Percentiles rank a stretch among this genome's conserved stretches.
Evolutionary conservation across 2,888 invertebrate genomes (phyloP).

Genomic region (Ormyrus thymus): DNA sequence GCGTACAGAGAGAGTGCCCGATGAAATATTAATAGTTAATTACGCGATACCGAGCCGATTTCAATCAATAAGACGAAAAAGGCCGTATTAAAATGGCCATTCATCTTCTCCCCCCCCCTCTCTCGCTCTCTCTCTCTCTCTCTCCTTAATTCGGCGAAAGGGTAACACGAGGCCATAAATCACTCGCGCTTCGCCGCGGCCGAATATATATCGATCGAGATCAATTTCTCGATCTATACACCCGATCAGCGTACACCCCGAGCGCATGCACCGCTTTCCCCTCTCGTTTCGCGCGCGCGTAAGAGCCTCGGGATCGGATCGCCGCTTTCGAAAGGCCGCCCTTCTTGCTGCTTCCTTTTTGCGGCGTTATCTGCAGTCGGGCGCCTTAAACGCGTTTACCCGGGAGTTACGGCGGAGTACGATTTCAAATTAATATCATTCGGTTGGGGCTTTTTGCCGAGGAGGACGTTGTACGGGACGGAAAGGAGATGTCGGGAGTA

Average conservation of each 20-base stretch:
- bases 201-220: slow-evolving; percentile 4
- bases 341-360: too few species aligned
- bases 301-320: too few species aligned
- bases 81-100: slow-evolving; percentile 30
- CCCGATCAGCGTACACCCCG: neutral
- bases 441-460: too few species aligned
- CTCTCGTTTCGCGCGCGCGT: neutral
- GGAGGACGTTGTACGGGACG: too few species aligned
- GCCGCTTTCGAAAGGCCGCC: too few species aligned
- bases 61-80: slow-evolving; percentile 43
- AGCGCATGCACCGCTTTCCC: neutral
- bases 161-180: slow-evolving; percentile 35
- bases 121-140: slow-evolving; percentile 14
- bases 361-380: too few species aligned
- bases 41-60: slow-evolving; percentile 46
- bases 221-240: slow-evolving; percentile 25
- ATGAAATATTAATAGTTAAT: slow-evolving; percentile 55
- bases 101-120: slow-evolving; percentile 14
- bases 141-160: slow-evolving; percentile 39
- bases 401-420: too few species aligned
- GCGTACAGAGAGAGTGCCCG: neutral
- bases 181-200: slow-evolving; percentile 16
- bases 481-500: too few species aligned
- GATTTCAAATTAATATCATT: too few species aligned
- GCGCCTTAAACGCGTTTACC: too few species aligned